Evolutionary conservation across 2,113 vertebrate genomes (phyloP).

Genomic region (Riparia riparia): DNA sequence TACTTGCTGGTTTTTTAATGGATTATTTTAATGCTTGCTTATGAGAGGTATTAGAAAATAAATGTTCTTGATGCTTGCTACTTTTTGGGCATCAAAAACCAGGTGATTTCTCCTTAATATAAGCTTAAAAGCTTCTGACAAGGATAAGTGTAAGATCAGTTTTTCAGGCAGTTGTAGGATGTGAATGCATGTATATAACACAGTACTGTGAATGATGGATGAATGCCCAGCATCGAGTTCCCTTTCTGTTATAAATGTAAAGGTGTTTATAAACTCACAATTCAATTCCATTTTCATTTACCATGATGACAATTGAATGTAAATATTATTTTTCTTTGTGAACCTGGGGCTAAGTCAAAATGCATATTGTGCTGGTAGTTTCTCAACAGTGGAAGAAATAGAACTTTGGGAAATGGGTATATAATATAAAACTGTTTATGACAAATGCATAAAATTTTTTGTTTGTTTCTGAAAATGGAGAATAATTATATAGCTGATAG

Average conservation of each 20-base stretch:
- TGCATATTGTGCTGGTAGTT: neutral
- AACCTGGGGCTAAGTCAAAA: neutral
- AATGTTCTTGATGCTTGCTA: neutral
- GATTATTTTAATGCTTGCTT: constrained; percentile 30
- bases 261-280: constrained; percentile 29
- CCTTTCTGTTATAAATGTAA: constrained; percentile 1
- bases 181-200: neutral
- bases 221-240: neutral
- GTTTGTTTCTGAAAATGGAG: neutral
- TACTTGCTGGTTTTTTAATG: neutral
- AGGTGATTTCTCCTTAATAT: constrained; percentile 13
- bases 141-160: constrained; percentile 8
- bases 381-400: neutral
- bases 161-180: neutral
- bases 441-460: neutral
- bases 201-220: neutral
- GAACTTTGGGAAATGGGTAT: neutral
- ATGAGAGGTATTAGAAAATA: neutral
- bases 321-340: constrained; percentile 26
- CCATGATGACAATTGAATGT: neutral
- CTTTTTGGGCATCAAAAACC: neutral
- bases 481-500: neutral
- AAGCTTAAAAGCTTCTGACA: constrained; percentile 14
- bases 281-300: constrained; percentile 25
- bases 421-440: neutral